Evolutionary conservation across 2,113 vertebrate genomes (phyloP), one percentile per base, ranked within the genome.

Genomic region (Rissa tridactyla): DNA sequence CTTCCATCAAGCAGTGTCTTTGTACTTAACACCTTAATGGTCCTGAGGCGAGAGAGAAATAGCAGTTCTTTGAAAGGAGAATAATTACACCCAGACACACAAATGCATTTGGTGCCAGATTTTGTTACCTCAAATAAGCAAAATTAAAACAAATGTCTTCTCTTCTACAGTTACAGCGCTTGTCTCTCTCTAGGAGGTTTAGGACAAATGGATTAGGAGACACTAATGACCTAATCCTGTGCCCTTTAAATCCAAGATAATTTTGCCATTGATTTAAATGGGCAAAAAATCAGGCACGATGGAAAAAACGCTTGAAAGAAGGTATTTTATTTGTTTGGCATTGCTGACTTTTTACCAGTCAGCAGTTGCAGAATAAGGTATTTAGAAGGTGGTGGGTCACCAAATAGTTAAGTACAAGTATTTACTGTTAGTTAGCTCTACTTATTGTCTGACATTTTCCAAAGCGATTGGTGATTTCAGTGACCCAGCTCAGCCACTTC

Each of bases 11-110:
- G 82, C 29, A 27, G 57, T 73, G 93, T 94, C 97, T 97, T 96
- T 97, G 97, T 97, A 98, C 94, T 98, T 98, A 98, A 97, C 98
- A 98, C 98, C 97, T 98, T 98, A 98, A 98, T 98, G 96, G 88
- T 96, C 97, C 97, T 95, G 93, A 94, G 94, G 96, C 60, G 27
- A 76, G 91, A 92, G 82, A 85, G 95, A 97, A 98, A 97, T 86
- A 94, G 96, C 94, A 94, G 94, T 84, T 95, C 92, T 95, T 82
- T 94, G 94, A 96, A 96, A 97, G 97, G 92, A 89, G 95, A 96
- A 97, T 98, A 97, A 98, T 98, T 98, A 97, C 95, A 97, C 92
- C 89, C 96, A 97, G 98, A 97, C 95, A 92, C 95, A 94, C 96
- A 98, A 98, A 98, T 98, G 98, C 97, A 97, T 96, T 96, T 97